phyloP scores from a whole-genome alignment of 2,113 vertebrate species.

The Ictalurus punctatus region DNA sequence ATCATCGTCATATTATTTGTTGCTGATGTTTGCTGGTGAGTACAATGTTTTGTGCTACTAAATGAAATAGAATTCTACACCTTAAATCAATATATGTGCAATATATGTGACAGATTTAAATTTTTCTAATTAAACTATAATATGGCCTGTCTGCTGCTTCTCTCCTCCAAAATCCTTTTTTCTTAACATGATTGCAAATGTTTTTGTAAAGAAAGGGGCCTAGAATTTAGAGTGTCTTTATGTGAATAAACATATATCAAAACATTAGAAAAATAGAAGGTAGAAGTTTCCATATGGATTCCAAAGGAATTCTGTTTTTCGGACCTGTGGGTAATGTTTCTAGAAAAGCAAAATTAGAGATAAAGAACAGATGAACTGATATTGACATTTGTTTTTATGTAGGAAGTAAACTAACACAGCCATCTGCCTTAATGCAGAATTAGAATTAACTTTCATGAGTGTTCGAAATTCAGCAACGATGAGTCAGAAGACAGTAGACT shows the following conservation, averaged over 20 bases:
- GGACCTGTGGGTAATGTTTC: neutral
- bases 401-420: neutral
- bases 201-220: neutral
- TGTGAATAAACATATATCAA: neutral
- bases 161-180: neutral
- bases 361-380: neutral
- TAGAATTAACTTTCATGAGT: neutral
- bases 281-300: neutral
- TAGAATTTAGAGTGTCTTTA: neutral
- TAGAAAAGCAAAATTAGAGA: neutral
- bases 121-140: neutral
- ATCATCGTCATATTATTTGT: conserved; percentile 21
- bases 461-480: neutral
- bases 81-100: neutral
- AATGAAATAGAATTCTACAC: neutral
- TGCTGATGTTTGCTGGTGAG: conserved; percentile 39
- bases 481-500: neutral
- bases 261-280: neutral
- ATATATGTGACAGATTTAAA: neutral
- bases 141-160: neutral
- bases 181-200: neutral
- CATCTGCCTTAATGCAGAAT: conserved; percentile 6
- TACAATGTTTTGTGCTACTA: conserved; percentile 32
- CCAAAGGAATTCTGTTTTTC: neutral
- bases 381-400: conserved; percentile 22